Evolutionary conservation across 2,888 invertebrate species (phyloP), one percentile per base, ranked within the genome.

Genomic region (Melieria crassipennis): DNA sequence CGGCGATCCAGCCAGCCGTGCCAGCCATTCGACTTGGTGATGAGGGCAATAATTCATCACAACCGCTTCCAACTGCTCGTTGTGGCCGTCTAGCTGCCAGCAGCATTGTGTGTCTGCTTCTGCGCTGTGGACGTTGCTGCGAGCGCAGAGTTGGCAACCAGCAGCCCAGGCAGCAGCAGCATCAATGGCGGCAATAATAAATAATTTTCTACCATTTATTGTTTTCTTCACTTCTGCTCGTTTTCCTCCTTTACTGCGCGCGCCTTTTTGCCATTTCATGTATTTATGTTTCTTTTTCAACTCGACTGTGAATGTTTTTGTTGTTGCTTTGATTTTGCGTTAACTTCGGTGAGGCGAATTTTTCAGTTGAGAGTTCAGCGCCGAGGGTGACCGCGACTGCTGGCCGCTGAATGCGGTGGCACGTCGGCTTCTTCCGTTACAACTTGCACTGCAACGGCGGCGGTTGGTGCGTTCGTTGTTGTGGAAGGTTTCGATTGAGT

Each of bases 1-100:
- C 30, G 30, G 30, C 30, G 30, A 30, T 30, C 30, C 30, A 30
- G 30, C 30, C 30, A 30, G 30, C 30, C 30, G 30, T 30, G 30
- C 30, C 30, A 64, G 56, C 66, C 67, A 68, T 60, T 61, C 68
- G 73, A 75, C 71, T 72, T 73, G 71, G 65, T 77, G 75, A 76
- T 76, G 78, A 77, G 75, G 76, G 76, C 78, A 73, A 77, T 73
- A 78, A 76, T 74, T 77, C 77, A 75, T 75, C 70, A 74, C 73
- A 75, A 76, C 74, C 56, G 66, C 70, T 68, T 65, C 60, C 68
- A 68, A 43, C 43, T 58, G n/a, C 42, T 16, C 43, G 58, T 58
- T 7, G 7, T 30, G 52, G 56, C 16, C 60, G 65, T 61, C 30
- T 69, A 62, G 55, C 69, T 63, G 63, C 61, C 57, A 69, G 61